Base-by-base conservation (phyloP, 2,797 vertebrate species). In the Hylomyscus alleni region DNA sequence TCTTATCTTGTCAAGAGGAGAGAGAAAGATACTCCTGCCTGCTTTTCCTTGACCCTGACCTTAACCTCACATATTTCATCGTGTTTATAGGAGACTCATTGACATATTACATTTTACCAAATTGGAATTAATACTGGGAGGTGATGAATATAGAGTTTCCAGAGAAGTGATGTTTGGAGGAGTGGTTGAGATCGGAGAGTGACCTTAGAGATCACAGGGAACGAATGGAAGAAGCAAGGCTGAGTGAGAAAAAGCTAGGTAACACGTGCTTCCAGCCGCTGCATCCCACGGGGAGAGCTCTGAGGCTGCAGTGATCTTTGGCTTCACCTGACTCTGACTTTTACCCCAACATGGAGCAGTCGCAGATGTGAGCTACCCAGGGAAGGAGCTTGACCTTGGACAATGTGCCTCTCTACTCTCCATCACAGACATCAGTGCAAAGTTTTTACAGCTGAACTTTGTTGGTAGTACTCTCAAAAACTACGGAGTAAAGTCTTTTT, bases 361-460 rank as follows among this genome's bases (percentile, higher is more conserved):
- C 12, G 2, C 56, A 89, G 29, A n/a, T 75, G 26, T 13, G 54
- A 52, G 75, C 67, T 52, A 26, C 62, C 52, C 40, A 52, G 60
- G n/a, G 84, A 50, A 73, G 44, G 58, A 69, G 10, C 26, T 60
- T 77, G 60, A 82, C 62, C 50, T 83, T 83, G 65, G 54, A 26
- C 44, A n/a, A 54, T 12, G 34, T 67, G 76, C 26, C 67, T 78
- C 8, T 47, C 24, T 47, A 19, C 9, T 72, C 67, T 60, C 75
- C 52, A 26, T 9, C n/a, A 67, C 34, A 67, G 37, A 60, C 19
- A 44, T 67, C 82, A 47, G 31, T 10, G 83, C 69, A 67, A 80
- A 87, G 72, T 47, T 72, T 72, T 78, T 84, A 89, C n/a, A 80
- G 93, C 84, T 58, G 73, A 77, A 44, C 31, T 77, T 72, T 56